Evolutionary conservation across 2,888 invertebrate genomes (phyloP).

Genomic region (Limenitis camilla): DNA sequence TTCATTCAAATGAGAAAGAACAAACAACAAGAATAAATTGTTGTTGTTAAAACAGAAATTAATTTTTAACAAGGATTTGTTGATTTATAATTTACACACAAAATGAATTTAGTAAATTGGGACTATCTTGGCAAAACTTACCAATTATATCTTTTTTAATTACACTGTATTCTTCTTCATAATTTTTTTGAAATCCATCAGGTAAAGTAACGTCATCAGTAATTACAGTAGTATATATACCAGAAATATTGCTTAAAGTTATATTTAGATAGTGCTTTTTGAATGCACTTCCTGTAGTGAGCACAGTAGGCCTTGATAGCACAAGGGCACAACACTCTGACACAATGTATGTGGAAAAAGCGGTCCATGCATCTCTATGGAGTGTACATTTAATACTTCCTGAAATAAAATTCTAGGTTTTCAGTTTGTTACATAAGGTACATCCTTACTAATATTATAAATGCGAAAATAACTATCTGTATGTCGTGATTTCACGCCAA

Average conservation of each 20-base stretch:
- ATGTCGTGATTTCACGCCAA: no score
- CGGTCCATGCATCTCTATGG: slow-evolving; percentile 66
- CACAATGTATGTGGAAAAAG: slow-evolving; percentile 56
- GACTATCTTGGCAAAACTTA: slow-evolving; percentile 23
- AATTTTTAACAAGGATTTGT: no score
- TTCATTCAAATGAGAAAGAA: no score
- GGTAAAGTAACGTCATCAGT: slow-evolving; percentile 40
- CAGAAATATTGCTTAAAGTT: slow-evolving; percentile 57
- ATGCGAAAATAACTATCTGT: neutral
- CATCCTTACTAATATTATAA: no score
- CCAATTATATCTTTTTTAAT: slow-evolving; percentile 47
- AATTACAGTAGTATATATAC: slow-evolving; percentile 54
- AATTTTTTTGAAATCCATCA: slow-evolving; percentile 41
- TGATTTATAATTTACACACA: no score
- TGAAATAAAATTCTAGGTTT: slow-evolving; percentile 30
- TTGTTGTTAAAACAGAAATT: no score
- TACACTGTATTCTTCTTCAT: slow-evolving; percentile 50
- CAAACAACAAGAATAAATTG: no score
- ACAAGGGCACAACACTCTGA: slow-evolving; percentile 58
- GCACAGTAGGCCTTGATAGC: slow-evolving; percentile 58
- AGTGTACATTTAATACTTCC: slow-evolving; percentile 64
- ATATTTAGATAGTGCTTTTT: slow-evolving; percentile 67
- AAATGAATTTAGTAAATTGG: no score
- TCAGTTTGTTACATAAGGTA: neutral
- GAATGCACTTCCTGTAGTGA: slow-evolving; percentile 60